Conservation (phyloP, 2,797 vertebrate species). For the Botia kubotai region DNA sequence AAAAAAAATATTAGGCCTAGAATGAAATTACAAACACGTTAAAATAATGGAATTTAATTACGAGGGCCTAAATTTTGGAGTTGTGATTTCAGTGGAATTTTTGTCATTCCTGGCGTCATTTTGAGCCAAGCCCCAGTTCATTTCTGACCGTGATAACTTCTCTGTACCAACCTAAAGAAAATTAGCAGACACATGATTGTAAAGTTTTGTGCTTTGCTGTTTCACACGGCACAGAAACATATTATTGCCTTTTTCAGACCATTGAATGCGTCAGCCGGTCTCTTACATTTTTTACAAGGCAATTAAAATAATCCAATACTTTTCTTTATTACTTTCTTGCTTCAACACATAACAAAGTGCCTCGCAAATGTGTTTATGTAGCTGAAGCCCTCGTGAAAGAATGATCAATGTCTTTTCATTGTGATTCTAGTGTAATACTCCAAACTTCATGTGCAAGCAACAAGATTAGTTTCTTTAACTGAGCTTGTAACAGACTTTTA, state of each 20-base stretch:
- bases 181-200: slow-evolving; percentile 23
- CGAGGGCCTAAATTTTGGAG: too few relatives aligned
- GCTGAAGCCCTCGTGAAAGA: background rate
- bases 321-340: slow-evolving; percentile 14
- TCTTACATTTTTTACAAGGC: slow-evolving; percentile 35
- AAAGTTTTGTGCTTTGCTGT: slow-evolving; percentile 16
- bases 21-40: too few relatives aligned
- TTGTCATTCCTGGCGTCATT: too few relatives aligned
- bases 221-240: slow-evolving; percentile 13
- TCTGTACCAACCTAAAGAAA: background rate
- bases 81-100: background rate
- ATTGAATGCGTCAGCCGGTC: slow-evolving; percentile 32
- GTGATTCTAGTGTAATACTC: background rate
- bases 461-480: background rate
- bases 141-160: background rate
- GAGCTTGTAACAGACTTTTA: background rate
- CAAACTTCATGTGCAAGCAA: slow-evolving; percentile 15
- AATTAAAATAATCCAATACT: slow-evolving; percentile 1
- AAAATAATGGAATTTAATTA: too few relatives aligned
- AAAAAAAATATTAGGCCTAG: background rate
- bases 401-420: slow-evolving; percentile 12
- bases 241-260: slow-evolving; percentile 20
- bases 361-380: slow-evolving; percentile 5
- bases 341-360: slow-evolving; percentile 7
- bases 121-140: too few relatives aligned